A percentile compares a stretch with the other conserved stretches of the same genome.
Evolutionary conservation across 2,113 vertebrate genomes (phyloP).

Genomic region (Muscicapa adusta): DNA sequence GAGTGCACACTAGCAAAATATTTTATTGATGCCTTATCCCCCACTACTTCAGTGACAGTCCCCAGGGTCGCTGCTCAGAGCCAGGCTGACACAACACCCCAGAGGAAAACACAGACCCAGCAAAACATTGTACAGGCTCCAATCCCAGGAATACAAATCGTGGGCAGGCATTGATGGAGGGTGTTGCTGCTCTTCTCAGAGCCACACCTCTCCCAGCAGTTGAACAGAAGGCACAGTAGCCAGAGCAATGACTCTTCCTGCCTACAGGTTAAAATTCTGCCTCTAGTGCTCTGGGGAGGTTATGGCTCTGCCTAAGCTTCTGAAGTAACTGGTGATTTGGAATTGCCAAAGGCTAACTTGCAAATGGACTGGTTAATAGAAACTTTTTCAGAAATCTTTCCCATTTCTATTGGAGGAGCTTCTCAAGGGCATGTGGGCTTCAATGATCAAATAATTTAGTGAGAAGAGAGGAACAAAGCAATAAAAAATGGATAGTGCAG

Average conservation of each 20-base stretch:
- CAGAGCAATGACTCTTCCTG: background rate
- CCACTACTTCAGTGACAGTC: background rate
- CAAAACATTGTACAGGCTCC: background rate
- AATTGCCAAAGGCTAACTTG: background rate
- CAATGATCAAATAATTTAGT: background rate
- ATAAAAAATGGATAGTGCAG: background rate
- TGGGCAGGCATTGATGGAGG: background rate
- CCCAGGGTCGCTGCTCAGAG: background rate
- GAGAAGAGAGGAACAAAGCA: background rate
- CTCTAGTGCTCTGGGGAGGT: background rate
- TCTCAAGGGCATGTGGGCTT: background rate
- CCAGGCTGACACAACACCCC: background rate
- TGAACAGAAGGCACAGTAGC: background rate
- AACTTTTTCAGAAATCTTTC: background rate
- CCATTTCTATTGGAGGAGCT: background rate
- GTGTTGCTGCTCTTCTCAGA: background rate
- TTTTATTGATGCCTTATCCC: background rate
- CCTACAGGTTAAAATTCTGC: background rate
- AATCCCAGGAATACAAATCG: fast-evolving
- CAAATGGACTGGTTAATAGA: background rate
- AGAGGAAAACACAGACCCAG: background rate
- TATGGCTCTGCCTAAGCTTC: background rate
- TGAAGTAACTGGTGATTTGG: background rate
- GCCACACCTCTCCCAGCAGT: fast-evolving
- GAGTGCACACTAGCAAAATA: background rate